Conservation (phyloP, 2,797 vertebrate species). For the Pangasius sanitwongsei region DNA sequence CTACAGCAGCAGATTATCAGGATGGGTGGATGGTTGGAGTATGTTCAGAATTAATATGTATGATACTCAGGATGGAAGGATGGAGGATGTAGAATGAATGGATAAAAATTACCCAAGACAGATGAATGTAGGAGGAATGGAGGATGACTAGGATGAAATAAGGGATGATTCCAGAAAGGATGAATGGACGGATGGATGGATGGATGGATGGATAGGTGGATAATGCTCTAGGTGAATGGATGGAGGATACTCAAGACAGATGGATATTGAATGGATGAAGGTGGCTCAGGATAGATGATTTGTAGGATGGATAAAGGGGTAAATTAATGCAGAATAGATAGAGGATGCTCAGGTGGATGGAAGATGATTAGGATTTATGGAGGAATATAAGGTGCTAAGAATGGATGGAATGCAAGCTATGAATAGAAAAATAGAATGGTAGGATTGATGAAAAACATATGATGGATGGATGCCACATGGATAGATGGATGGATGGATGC, state of each 20-base stretch:
- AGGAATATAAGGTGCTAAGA: neutral
- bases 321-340: neutral
- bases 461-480: neutral
- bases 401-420: neutral
- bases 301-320: neutral
- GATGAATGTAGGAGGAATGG: neutral
- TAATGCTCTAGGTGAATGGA: neutral
- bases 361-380: neutral
- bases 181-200: neutral
- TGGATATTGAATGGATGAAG: neutral
- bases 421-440: neutral
- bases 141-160: neutral
- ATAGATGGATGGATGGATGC: neutral
- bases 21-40: neutral
- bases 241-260: neutral
- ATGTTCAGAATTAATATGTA: slow-evolving; percentile 5
- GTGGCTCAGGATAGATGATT: neutral
- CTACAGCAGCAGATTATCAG: neutral
- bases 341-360: neutral
- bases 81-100: neutral
- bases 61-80: neutral
- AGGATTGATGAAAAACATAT: neutral
- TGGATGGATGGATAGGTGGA: neutral
- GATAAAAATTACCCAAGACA: neutral
- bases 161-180: neutral